Evolutionary conservation across 53 echinoderm and acorn worm genomes (phyloP), one percentile per base, ranked within the genome.

Genomic region (Temnopleurus reevesii): DNA sequence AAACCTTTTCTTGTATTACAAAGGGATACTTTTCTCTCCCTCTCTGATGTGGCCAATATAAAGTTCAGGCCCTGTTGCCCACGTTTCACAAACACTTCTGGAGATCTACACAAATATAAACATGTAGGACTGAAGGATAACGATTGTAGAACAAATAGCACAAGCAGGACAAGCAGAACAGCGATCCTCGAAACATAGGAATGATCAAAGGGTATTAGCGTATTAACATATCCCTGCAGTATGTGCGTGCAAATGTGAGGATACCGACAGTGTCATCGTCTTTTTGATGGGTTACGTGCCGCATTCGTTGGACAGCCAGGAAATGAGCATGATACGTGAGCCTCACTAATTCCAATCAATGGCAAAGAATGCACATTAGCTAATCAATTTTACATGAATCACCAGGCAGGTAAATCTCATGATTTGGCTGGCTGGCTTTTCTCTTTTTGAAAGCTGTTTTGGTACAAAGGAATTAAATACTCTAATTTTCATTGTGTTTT

Each of bases 71-170:
- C 71, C 10, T 27, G 3, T 71, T 5, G 38, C 38, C 71, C 71
- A 71, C 71, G 43, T 71, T 71, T 43, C 43, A 41, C 41, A 41
- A 71, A 36, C 71, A 71, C 41, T 71, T 38, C 36, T 38, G 63
- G 71, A 71, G 71, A 71, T 71, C n/a, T 71, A 71, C 71, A 71
- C 71, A 19, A 41, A 71, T n/a, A 43, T 71, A 71, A 71, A 71
- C 71, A 71, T 43, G 71, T 71, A 71, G 71, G 71, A 71, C 71
- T 41, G 41, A 71, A 41, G 71, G 43, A 71, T 71, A 23, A 71
- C 3, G 1, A 71, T 36, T n/a, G 71, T 43, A 71, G 71, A 41
- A 71, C 71, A 71, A 71, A 71, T 41, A 71, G 41, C 71, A n/a
- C 71, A 38, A 30, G 71, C 41, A 38, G 41, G 71, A 71, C 43